Conservation (phyloP, 1,140 invertebrate species). For the Diuraphis noxia region DNA sequence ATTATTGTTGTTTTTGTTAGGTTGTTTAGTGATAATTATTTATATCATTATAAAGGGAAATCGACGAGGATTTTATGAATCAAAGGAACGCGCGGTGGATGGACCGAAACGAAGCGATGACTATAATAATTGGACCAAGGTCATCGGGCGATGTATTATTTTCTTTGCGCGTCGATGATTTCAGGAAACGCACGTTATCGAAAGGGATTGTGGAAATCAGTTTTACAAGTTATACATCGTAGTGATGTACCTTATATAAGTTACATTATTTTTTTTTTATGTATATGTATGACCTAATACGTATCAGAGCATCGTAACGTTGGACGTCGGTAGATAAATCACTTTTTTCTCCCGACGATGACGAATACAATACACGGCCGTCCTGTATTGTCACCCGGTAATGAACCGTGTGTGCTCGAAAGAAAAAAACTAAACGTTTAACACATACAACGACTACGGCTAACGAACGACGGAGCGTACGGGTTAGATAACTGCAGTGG, state of each 20-base stretch:
- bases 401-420: neutral
- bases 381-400: neutral
- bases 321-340: neutral
- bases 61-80: neutral
- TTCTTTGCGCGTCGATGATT: conserved; percentile 54
- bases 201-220: neutral
- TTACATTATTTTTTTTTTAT: neutral
- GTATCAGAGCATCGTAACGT: neutral
- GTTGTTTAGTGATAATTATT: neutral
- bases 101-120: conserved; percentile 65
- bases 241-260: neutral
- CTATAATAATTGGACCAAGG: conserved; percentile 60
- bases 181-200: neutral
- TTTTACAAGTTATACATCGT: neutral
- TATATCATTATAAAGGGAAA: conserved; percentile 29
- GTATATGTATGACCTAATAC: neutral
- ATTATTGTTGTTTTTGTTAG: neutral
- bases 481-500: conserved; percentile 38
- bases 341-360: neutral
- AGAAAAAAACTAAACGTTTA: neutral
- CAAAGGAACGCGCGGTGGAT: conserved; percentile 18
- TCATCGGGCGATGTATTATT: conserved; percentile 56
- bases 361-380: neutral
- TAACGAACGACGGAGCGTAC: neutral
- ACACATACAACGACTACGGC: neutral